These are phyloP conservation scores for Cuculus canorus DNA, from an alignment of 2,797 vertebrate species.

Conservation along the genomic window DNA sequence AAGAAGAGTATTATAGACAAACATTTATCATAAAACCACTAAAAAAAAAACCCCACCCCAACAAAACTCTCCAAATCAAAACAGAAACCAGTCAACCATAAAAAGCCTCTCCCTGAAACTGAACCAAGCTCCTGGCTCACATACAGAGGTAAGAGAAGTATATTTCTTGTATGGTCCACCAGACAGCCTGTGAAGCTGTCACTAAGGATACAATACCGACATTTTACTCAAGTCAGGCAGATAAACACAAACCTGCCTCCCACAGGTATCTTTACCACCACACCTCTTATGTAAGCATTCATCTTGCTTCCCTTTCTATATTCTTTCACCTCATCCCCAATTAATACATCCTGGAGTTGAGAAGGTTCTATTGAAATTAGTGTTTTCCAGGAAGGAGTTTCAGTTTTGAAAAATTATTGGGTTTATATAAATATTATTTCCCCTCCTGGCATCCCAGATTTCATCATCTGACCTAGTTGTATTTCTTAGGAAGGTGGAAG, in stretches of 20 bases:
- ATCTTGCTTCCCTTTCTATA: background rate
- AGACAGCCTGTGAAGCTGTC: background rate
- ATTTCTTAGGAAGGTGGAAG: background rate
- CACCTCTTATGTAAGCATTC: background rate
- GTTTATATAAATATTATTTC: background rate
- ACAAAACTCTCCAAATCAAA: background rate
- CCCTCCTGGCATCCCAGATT: fast-evolving
- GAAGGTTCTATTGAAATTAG: background rate
- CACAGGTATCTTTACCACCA: background rate
- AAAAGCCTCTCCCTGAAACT: background rate
- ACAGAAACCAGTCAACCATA: background rate
- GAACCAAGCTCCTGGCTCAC: background rate
- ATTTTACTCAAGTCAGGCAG: background rate
- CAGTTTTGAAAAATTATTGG: background rate
- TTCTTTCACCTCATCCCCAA: background rate
- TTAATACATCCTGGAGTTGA: background rate
- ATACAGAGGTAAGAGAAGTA: background rate
- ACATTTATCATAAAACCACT: background rate
- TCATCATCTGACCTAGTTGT: background rate
- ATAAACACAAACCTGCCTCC: background rate
- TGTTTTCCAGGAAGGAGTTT: background rate
- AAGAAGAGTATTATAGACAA: background rate
- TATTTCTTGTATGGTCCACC: background rate
- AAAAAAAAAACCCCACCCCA: background rate
- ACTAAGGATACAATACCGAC: background rate